Evolutionary conservation across 2,888 invertebrate species (phyloP), one percentile per base, ranked within the genome.

Genomic region (Zygaena filipendulae): DNA sequence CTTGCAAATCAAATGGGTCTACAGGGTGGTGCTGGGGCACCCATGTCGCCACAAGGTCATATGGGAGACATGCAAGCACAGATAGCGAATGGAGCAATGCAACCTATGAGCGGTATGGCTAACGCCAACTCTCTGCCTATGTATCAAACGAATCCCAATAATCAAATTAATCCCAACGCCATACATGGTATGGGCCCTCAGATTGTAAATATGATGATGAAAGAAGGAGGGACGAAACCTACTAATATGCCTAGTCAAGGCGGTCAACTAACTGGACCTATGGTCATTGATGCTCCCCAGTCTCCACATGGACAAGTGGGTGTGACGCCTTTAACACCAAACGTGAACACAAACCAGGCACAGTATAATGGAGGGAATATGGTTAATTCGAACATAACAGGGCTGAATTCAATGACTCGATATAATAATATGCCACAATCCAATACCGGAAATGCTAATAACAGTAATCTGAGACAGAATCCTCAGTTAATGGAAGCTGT

Each of bases 131-230:
- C 38, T 11, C 39, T 41, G 34, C 24, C 40, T 16, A 39, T 35
- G 23, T n/a, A n/a, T n/a, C 36, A 29, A 6, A 41, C 45, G 39
- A 28, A 27, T 16, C 20, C 25, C 9, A 12, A 25, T 13, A n/a
- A 23, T 14, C 21, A 25, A 29, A 4, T 6, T 16, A 4, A 16
- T 16, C 4, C 7, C 5, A 16, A 16, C 16, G 7, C 16, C 25
- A 48, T 54, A 35, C 41, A 45, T 27, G 67, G 64, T 13, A 63
- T 72, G 61, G 72, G 71, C 3, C 57, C 59, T 23, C 47, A 67
- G 35, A 71, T 72, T 24, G 35, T 67, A 2, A 64, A 61, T 25
- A 69, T 72, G 69, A 58, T 72, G 46, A 46, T 48, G 38, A 39
- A 49, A 31, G 45, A 49, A 19, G 36, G 44, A 13, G 33, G 40